A percentile compares a stretch with the other conserved stretches of the same genome.
Evolutionary conservation across 2,113 vertebrate species (phyloP).

Genomic region (Alaudala cheleensis): DNA sequence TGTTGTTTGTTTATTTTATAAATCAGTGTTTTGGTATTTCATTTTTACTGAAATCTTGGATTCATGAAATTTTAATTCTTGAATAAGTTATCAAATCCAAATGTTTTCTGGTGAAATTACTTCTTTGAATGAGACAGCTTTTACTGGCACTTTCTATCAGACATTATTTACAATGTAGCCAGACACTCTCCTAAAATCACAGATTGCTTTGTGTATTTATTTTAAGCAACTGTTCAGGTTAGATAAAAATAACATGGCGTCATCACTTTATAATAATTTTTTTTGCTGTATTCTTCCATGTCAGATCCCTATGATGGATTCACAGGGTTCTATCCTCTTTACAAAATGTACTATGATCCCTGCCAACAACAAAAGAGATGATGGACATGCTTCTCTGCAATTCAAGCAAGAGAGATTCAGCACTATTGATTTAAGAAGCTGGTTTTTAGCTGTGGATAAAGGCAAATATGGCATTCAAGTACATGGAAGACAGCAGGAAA

Average conservation of each 20-base stretch:
- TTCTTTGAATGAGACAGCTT: not conserved
- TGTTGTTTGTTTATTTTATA: not conserved
- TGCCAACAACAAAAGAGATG: not conserved
- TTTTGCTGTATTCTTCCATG: not conserved
- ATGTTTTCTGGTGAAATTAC: not conserved
- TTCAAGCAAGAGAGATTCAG: not conserved
- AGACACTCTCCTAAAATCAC: not conserved
- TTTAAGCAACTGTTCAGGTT: not conserved
- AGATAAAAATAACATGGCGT: not conserved
- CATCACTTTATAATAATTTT: not conserved
- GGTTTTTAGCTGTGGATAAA: not conserved
- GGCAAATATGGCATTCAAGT: not conserved
- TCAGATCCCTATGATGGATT: not conserved
- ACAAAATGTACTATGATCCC: not conserved
- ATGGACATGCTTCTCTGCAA: not conserved
- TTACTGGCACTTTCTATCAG: not conserved
- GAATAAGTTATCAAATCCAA: not conserved
- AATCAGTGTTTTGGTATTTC: not conserved
- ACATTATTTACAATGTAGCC: not conserved
- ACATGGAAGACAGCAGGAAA: not conserved
- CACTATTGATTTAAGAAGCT: not conserved
- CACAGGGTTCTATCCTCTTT: not conserved
- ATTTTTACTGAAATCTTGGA: not conserved
- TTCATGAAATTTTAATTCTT: not conserved
- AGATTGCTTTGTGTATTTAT: not conserved